These are phyloP conservation scores for Polydrusus cervinus DNA, from an alignment of 2,888 invertebrate species.

Conservation along the genomic window DNA sequence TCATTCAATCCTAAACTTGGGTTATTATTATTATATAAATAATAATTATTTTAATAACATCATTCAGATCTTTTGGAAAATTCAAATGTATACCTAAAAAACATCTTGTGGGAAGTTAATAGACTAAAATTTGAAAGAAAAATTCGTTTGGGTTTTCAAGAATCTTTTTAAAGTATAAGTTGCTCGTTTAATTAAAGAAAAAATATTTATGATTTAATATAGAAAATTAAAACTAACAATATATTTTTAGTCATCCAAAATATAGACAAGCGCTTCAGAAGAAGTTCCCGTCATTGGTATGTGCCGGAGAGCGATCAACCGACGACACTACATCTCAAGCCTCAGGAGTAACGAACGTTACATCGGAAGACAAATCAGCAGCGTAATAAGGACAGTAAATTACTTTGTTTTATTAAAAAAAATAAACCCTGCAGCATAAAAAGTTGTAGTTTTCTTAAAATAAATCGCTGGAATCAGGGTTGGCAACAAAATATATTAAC, in stretches of 20 bases:
- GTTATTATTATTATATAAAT: too few species aligned
- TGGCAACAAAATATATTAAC: too few species aligned
- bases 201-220: background rate
- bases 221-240: background rate
- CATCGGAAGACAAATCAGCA: slow-evolving; percentile 79
- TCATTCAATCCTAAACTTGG: too few species aligned
- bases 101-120: too few species aligned
- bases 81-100: too few species aligned
- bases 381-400: slow-evolving; percentile 69
- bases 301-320: slow-evolving; percentile 71
- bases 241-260: slow-evolving; percentile 80
- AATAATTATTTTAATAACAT: too few species aligned
- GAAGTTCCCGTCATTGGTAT: slow-evolving; percentile 85
- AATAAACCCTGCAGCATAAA: slow-evolving; percentile 52
- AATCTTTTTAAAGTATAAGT: too few species aligned
- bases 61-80: too few species aligned
- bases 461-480: background rate
- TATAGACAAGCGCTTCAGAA: slow-evolving; percentile 84
- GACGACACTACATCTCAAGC: slow-evolving; percentile 80
- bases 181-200: too few species aligned
- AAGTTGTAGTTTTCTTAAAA: background rate
- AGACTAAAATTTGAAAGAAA: too few species aligned
- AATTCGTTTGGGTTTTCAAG: too few species aligned
- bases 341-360: slow-evolving; percentile 80
- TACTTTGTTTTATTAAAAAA: slow-evolving; percentile 39